phyloP scores from a whole-genome alignment of 2,797 vertebrate genomes.

The Pipistrellus pygmaeus region DNA sequence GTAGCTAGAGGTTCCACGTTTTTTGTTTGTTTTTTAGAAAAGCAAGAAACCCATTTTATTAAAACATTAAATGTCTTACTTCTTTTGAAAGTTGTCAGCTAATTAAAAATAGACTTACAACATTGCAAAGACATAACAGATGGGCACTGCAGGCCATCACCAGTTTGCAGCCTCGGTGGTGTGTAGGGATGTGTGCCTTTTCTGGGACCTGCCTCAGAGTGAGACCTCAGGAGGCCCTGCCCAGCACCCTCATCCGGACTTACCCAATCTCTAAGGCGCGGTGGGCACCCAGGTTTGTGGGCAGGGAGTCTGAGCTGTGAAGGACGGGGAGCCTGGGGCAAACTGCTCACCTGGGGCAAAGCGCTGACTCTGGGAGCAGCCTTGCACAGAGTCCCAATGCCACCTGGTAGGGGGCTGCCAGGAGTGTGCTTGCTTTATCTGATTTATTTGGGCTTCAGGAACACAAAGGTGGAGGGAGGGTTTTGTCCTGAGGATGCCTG shows the following conservation, averaged over 20 bases:
- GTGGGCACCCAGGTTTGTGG: not conserved
- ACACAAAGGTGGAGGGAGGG: not conserved
- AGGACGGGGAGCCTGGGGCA: not conserved
- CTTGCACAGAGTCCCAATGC: not conserved
- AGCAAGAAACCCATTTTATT: slow-evolving; percentile 62
- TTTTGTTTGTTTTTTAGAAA: not conserved
- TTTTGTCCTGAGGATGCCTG: not conserved
- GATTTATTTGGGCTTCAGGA: not conserved
- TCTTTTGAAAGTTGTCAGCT: slow-evolving; percentile 60
- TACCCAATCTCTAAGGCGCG: not conserved
- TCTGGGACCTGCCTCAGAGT: not conserved
- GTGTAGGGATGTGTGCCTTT: not conserved
- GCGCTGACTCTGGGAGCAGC: not conserved
- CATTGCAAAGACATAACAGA: not conserved
- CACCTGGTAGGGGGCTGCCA: not conserved
- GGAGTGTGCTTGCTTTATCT: not conserved
- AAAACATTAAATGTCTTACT: slow-evolving; percentile 54
- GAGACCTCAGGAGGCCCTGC: not conserved
- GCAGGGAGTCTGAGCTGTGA: not conserved
- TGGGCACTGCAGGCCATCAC: not conserved
- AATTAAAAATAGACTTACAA: slow-evolving; percentile 69
- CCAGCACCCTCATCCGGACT: not conserved
- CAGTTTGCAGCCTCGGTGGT: not conserved
- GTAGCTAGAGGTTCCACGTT: not conserved
- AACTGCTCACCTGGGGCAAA: not conserved